Conservation (phyloP, 2,888 invertebrate genomes). For the Lasiommata megera region DNA sequence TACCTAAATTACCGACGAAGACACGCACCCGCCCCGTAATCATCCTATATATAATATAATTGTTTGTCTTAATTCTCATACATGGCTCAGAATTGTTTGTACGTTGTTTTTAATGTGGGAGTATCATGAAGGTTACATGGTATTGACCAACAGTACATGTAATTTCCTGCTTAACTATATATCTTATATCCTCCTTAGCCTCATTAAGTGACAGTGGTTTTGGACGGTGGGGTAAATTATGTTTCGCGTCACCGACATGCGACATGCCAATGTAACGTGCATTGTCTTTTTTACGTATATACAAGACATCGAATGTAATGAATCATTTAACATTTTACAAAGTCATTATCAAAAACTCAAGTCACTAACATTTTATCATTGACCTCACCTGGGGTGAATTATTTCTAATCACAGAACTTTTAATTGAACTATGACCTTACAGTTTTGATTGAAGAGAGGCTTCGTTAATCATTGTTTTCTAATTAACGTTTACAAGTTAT, state of each 20-base stretch:
- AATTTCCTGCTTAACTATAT: conserved; percentile 11
- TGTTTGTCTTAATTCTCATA: conserved; percentile 50
- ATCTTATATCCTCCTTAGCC: conserved; percentile 12
- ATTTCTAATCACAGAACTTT: conserved; percentile 7
- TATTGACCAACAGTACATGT: conserved; percentile 24
- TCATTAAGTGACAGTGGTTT: no score
- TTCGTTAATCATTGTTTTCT: background rate
- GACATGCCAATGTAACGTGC: no score
- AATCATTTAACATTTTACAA: conserved; percentile 6
- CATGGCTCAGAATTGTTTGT: conserved; percentile 23
- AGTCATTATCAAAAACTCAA: conserved; percentile 8
- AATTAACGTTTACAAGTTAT: background rate
- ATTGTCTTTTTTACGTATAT: no score
- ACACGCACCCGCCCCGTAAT: no score
- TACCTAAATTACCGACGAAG: no score
- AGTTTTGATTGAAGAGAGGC: background rate
- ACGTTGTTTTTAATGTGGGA: conserved; percentile 20
- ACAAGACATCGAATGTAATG: no score
- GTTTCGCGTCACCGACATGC: no score
- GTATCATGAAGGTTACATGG: conserved; percentile 32
- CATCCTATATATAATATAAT: no score
- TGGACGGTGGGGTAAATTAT: no score
- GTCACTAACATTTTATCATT: conserved; percentile 9
- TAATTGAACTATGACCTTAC: conserved; percentile 7
- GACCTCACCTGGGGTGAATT: conserved; percentile 1